Conservation (phyloP, 1,140 invertebrate species). For the Formica selysi region DNA sequence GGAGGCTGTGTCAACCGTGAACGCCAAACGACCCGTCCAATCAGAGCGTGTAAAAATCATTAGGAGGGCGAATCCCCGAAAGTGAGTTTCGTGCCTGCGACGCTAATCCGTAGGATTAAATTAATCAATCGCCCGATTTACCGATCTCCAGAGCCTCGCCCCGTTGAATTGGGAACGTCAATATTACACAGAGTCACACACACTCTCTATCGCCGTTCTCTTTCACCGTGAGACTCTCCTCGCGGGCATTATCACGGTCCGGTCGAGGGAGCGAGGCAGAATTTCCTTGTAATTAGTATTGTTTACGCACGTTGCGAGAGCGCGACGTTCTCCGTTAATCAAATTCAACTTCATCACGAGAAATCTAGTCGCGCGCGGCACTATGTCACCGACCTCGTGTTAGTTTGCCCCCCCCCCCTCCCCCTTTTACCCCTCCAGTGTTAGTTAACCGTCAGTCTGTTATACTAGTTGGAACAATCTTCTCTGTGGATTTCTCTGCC, state of each 20-base stretch:
- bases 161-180: constrained; percentile 5
- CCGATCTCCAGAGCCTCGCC: constrained; percentile 2
- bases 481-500: constrained; percentile 1
- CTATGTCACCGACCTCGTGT: constrained; percentile 63
- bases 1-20: constrained; percentile 27
- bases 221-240: constrained; percentile 6
- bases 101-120: constrained; percentile 53
- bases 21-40: constrained; percentile 28
- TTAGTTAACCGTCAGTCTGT: constrained; percentile 26
- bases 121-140: constrained; percentile 57
- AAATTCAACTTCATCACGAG: constrained; percentile 70
- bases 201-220: background rate
- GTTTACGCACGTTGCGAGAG: constrained; percentile 72
- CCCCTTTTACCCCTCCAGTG: background rate
- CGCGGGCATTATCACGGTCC: constrained; percentile 24
- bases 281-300: constrained; percentile 75
- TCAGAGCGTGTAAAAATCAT: constrained; percentile 54
- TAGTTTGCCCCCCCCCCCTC: too few relatives aligned
- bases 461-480: constrained; percentile 50
- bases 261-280: background rate
- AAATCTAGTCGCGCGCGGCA: constrained; percentile 29
- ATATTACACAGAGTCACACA: background rate
- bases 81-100: constrained; percentile 47
- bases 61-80: constrained; percentile 44
- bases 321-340: constrained; percentile 70